Evolutionary conservation across 2,888 invertebrate genomes (phyloP).

Genomic region (Campoplex capitator): DNA sequence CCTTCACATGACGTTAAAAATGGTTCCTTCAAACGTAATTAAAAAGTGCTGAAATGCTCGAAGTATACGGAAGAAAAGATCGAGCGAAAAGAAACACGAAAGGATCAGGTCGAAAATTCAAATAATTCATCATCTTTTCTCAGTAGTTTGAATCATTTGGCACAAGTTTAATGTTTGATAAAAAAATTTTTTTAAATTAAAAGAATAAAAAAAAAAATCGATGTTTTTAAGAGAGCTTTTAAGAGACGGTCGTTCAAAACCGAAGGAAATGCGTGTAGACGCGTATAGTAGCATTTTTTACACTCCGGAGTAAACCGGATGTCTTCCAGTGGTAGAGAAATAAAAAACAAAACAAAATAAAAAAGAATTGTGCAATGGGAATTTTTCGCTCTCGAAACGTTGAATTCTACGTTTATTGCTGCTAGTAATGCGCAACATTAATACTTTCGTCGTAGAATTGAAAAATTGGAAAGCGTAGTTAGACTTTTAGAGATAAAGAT

Average conservation of each 20-base stretch:
- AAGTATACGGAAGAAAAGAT: conserved; percentile 59
- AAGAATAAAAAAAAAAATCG: background rate
- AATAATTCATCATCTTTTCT: background rate
- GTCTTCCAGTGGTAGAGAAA: conserved; percentile 68
- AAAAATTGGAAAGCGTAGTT: background rate
- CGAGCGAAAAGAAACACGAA: background rate
- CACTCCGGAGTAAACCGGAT: conserved; percentile 43
- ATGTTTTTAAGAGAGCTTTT: background rate
- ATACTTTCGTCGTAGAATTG: conserved; percentile 33
- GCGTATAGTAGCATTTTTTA: conserved; percentile 16
- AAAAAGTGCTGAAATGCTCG: conserved; percentile 56
- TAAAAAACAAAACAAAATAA: background rate
- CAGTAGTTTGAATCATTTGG: background rate
- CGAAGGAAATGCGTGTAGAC: background rate
- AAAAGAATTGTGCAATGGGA: conserved; percentile 16
- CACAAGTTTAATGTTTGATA: background rate
- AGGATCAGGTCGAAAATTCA: background rate
- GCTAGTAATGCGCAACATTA: background rate
- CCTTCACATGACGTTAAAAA: conserved; percentile 72
- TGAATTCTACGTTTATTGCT: background rate
- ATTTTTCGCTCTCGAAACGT: conserved; percentile 1
- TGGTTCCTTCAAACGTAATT: conserved; percentile 66
- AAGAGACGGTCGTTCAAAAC: background rate
- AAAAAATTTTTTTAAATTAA: too few relatives aligned
- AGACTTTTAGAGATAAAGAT: background rate